Percentiles rank a stretch among this genome's conserved stretches.
phyloP scores from a whole-genome alignment of 2,797 vertebrate species.

The Coccyzus lansbergi region DNA sequence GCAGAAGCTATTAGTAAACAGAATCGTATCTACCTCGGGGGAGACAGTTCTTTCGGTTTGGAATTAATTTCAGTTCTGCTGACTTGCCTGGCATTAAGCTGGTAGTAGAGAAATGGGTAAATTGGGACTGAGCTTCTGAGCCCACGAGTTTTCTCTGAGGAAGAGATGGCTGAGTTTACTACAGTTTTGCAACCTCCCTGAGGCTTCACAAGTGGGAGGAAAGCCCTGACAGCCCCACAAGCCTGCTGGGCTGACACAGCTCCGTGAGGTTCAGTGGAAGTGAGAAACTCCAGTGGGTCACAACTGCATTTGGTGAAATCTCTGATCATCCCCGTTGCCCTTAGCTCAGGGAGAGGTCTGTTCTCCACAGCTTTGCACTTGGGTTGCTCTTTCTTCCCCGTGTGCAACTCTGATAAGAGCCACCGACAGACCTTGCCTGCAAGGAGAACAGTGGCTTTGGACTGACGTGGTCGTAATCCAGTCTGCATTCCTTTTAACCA shows the following conservation, averaged over 20 bases:
- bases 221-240: accelerated
- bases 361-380: neutral
- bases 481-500: neutral
- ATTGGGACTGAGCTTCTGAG: neutral
- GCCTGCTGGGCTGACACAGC: neutral
- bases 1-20: neutral
- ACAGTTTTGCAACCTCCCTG: neutral
- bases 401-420: neutral
- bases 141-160: accelerated
- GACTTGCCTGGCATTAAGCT: accelerated
- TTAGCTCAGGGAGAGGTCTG: neutral
- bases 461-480: neutral
- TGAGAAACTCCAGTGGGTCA: neutral
- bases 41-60: neutral
- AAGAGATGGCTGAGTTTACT: accelerated
- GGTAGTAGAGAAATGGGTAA: neutral
- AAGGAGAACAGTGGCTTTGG: neutral
- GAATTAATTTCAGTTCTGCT: neutral
- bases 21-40: accelerated
- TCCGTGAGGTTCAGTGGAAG: accelerated
- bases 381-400: neutral
- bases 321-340: neutral
- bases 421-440: neutral
- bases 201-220: neutral
- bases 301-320: accelerated